Conservation (phyloP, 2,888 invertebrate species). For the Cerastoderma edule region DNA sequence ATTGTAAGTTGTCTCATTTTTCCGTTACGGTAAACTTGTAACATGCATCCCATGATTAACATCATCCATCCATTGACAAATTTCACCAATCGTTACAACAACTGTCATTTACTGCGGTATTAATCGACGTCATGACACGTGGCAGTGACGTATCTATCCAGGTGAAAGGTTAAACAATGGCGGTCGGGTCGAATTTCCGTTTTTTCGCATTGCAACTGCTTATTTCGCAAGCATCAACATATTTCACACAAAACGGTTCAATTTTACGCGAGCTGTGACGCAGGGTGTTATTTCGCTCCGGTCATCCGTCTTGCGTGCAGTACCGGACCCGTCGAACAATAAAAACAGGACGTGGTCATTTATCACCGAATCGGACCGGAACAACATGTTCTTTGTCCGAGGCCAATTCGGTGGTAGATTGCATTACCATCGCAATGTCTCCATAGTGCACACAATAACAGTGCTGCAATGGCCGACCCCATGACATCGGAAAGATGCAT, state of each 20-base stretch:
- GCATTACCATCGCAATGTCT: conserved; percentile 44
- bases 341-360: conserved; percentile 20
- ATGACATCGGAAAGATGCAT: conserved; percentile 33
- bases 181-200: conserved; percentile 24
- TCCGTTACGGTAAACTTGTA: conserved; percentile 16
- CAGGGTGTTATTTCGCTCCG: conserved; percentile 22
- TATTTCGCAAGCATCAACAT: conserved; percentile 25
- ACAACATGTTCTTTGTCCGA: conserved; percentile 22
- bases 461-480: conserved; percentile 42
- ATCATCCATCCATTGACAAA: conserved; percentile 10
- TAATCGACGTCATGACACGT: conserved; percentile 50
- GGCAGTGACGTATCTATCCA: conserved; percentile 57
- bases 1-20: too few species aligned
- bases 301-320: conserved; percentile 24
- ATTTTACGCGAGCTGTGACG: conserved; percentile 22
- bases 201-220: conserved; percentile 25
- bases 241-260: conserved; percentile 22
- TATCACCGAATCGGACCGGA: conserved; percentile 25
- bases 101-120: conserved; percentile 21
- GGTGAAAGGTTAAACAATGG: conserved; percentile 55
- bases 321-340: conserved; percentile 1
- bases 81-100: conserved; percentile 20
- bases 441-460: conserved; percentile 57
- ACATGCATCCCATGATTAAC: not conserved
- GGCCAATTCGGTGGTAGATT: conserved; percentile 34